Conservation (phyloP, 2,888 invertebrate genomes). For the Mesoligia furuncula region DNA sequence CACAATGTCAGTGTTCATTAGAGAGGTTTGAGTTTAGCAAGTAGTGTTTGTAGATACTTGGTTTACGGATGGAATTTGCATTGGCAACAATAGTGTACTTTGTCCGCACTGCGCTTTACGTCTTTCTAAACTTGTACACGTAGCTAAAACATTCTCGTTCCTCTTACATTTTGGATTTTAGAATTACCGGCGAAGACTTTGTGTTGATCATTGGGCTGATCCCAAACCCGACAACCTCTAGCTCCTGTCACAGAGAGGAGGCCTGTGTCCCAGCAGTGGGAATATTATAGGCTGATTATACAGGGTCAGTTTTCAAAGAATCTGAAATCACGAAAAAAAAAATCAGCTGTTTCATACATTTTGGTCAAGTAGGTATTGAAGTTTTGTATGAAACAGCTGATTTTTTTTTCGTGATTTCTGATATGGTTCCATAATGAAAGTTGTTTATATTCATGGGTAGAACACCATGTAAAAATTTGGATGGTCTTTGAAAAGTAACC, state of each 20-base stretch:
- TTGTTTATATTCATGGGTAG: no score
- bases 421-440: no score
- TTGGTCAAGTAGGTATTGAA: no score
- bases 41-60: constrained; percentile 13
- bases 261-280: not conserved
- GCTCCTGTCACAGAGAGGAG: not conserved
- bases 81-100: constrained; percentile 1
- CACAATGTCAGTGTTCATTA: not conserved
- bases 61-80: constrained; percentile 13
- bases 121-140: constrained; percentile 10
- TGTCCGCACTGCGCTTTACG: not conserved
- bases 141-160: not conserved
- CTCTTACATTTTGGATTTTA: not conserved
- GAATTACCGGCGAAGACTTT: not conserved
- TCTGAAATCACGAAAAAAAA: no score
- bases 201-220: not conserved
- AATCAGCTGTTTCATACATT: no score
- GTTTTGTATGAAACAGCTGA: no score
- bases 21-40: constrained; percentile 1
- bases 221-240: not conserved
- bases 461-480: no score
- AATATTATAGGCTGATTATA: not conserved
- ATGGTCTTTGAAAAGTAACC: no score
- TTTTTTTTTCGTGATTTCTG: no score
- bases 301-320: no score